Percentiles rank a stretch among this genome's conserved stretches.
phyloP scores from a whole-genome alignment of 1,140 invertebrate genomes.

The Whitmania pigra region DNA sequence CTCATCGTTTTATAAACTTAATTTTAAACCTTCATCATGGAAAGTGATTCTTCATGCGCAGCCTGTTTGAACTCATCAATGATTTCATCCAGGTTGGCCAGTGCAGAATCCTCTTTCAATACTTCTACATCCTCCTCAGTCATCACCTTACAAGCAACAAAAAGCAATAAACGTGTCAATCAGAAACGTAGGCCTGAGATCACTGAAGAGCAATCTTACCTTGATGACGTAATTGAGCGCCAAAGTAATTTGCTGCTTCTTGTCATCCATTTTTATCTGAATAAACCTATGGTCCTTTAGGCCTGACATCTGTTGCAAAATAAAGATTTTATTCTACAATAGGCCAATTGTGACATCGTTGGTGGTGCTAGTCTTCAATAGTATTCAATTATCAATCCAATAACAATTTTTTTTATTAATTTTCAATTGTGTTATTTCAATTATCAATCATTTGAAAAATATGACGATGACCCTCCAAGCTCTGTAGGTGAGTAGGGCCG shows the following conservation, averaged over 20 bases:
- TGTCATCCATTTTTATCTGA: constrained; percentile 8
- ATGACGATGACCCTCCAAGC: background rate
- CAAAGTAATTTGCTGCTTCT: background rate
- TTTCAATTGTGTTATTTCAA: too few relatives aligned
- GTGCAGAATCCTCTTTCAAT: background rate
- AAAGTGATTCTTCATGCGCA: background rate
- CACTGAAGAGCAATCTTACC: background rate
- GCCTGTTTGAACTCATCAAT: background rate
- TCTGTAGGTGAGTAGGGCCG: background rate
- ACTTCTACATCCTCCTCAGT: background rate
- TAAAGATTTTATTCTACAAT: background rate
- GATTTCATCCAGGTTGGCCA: background rate
- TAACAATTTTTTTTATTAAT: too few relatives aligned
- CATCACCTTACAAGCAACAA: background rate
- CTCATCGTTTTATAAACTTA: too few relatives aligned
- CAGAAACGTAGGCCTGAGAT: background rate
- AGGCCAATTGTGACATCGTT: too few relatives aligned
- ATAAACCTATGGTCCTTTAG: constrained; percentile 9
- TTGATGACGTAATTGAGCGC: background rate
- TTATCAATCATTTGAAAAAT: too few relatives aligned
- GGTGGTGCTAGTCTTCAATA: too few relatives aligned
- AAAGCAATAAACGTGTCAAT: background rate
- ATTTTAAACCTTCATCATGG: background rate
- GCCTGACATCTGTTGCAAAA: background rate
- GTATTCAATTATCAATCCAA: too few relatives aligned